Conservation (phyloP, 2,888 invertebrate species). For the Meghimatium bilineatum region DNA sequence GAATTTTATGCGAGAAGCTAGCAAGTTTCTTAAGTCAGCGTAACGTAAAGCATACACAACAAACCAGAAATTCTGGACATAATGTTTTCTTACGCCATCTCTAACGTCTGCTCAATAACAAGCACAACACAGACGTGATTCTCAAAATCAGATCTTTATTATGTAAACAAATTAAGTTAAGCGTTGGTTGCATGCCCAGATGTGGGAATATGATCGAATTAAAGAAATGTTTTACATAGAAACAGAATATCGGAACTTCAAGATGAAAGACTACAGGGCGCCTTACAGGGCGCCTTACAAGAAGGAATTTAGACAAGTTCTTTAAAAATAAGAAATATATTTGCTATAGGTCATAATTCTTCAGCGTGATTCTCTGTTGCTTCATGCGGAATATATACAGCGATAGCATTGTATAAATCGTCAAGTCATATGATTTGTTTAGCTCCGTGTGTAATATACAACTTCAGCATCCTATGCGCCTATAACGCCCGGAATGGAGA, state of each 20-base stretch:
- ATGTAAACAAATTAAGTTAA: constrained; percentile 22
- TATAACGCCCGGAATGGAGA: no score
- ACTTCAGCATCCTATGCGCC: no score
- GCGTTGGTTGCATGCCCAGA: constrained; percentile 6
- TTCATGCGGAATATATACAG: no score
- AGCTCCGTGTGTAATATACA: background rate
- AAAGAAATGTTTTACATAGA: background rate
- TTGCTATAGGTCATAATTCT: no score
- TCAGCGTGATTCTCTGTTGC: no score
- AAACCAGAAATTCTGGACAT: background rate
- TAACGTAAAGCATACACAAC: no score
- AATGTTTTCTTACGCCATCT: background rate
- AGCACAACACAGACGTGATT: background rate
- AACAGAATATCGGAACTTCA: background rate
- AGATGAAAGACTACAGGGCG: background rate
- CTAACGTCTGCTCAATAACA: background rate
- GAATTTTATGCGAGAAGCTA: no score
- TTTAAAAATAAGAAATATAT: no score
- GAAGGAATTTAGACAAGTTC: background rate
- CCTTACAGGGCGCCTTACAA: background rate
- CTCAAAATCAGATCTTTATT: constrained; percentile 15
- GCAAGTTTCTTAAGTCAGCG: no score
- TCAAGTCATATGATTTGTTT: no score
- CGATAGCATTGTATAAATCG: no score
- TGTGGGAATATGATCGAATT: background rate